These are phyloP conservation scores for Sebastes iracundus DNA, from an alignment of 2,797 vertebrate species.

Conservation along the genomic window DNA sequence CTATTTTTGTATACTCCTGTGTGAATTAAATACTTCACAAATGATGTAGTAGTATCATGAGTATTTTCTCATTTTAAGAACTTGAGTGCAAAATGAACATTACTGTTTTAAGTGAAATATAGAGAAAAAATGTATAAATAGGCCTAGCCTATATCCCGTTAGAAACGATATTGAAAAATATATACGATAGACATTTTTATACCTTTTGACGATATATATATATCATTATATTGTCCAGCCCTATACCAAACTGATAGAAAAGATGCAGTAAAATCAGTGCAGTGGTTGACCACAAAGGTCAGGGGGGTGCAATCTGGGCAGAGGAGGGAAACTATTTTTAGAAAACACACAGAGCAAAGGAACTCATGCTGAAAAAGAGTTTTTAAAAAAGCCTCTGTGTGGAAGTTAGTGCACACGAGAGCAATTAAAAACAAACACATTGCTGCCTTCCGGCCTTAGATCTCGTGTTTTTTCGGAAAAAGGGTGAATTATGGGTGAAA, in stretches of 20 bases:
- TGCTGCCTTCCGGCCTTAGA: constrained; percentile 37
- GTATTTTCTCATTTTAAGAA: too few species aligned
- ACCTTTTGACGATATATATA: too few species aligned
- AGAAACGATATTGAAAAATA: too few species aligned
- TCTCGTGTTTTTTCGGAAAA: constrained; percentile 25
- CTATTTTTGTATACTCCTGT: too few species aligned
- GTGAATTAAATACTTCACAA: too few species aligned
- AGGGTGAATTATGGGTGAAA: constrained; percentile 34
- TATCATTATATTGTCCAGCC: too few species aligned
- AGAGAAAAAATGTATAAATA: too few species aligned
- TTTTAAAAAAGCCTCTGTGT: constrained; percentile 37
- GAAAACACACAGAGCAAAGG: constrained; percentile 32
- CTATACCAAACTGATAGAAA: not conserved
- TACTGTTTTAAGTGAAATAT: too few species aligned
- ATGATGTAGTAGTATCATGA: too few species aligned
- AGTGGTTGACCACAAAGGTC: constrained; percentile 27
- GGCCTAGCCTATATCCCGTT: too few species aligned
- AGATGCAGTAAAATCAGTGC: not conserved
- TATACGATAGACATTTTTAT: too few species aligned
- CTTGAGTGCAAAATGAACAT: too few species aligned
- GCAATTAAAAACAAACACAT: constrained; percentile 58
- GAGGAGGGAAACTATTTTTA: constrained; percentile 47
- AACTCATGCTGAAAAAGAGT: constrained; percentile 6
- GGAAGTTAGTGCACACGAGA: constrained; percentile 20
- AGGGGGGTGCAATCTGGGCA: constrained; percentile 1